These are phyloP conservation scores for Drosophila mayri DNA, from an alignment of 1,140 invertebrate genomes.

Conservation along the genomic window DNA sequence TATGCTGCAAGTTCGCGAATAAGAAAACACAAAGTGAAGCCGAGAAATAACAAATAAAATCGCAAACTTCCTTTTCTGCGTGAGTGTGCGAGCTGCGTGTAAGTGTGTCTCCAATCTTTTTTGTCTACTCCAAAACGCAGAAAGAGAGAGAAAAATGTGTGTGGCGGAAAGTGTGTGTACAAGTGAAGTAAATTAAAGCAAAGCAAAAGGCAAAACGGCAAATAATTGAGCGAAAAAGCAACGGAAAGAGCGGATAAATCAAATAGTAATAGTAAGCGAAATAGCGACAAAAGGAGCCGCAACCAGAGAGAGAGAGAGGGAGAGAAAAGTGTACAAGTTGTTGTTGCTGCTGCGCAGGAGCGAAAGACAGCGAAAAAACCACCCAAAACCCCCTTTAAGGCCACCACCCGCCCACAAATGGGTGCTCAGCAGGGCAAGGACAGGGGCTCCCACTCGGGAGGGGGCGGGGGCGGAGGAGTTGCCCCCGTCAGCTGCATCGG, in stretches of 20 bases:
- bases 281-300: conserved; percentile 23
- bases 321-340: conserved; percentile 62
- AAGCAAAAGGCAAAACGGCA: conserved; percentile 67
- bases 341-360: conserved; percentile 57
- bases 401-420: conserved; percentile 86
- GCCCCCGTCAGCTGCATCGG: conserved; percentile 78
- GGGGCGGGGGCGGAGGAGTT: conserved; percentile 53
- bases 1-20: conserved; percentile 43
- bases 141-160: conserved; percentile 57
- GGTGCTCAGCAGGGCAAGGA: conserved; percentile 96
- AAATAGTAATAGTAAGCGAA: conserved; percentile 41
- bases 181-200: conserved; percentile 70
- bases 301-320: conserved; percentile 15
- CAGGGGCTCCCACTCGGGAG: conserved; percentile 76
- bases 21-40: not conserved
- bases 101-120: conserved; percentile 52
- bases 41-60: conserved; percentile 45
- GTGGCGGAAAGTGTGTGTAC: conserved; percentile 29
- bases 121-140: conserved; percentile 78
- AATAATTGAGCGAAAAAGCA: conserved; percentile 58
- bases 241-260: conserved; percentile 26
- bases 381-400: conserved; percentile 15
- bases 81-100: conserved; percentile 31
- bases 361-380: conserved; percentile 19
- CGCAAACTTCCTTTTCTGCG: conserved; percentile 71